Evolutionary conservation across 2,888 invertebrate genomes (phyloP).

Genomic region (Epirrhoe alternata): DNA sequence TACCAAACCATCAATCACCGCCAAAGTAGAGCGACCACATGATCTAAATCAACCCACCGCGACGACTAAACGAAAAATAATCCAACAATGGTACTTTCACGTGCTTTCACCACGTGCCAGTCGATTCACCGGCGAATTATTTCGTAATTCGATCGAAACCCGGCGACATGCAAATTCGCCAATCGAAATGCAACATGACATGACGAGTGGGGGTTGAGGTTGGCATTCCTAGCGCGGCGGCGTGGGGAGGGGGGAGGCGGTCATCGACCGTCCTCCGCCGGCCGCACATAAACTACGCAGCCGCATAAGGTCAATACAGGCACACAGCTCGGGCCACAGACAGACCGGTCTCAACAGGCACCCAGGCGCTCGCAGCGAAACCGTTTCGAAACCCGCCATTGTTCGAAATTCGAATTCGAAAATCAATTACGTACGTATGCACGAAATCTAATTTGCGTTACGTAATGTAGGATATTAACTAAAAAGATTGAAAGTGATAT

Average conservation of each 20-base stretch:
- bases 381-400: conserved; percentile 73
- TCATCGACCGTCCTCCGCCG: conserved; percentile 83
- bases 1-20: conserved; percentile 49
- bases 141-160: conserved; percentile 57
- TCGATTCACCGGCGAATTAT: conserved; percentile 44
- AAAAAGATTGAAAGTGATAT: conserved; percentile 61
- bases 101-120: conserved; percentile 62
- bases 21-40: conserved; percentile 48
- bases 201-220: conserved; percentile 61
- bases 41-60: conserved; percentile 51
- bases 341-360: conserved; percentile 50
- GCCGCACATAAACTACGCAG: conserved; percentile 81
- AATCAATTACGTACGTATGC: conserved; percentile 74
- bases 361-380: conserved; percentile 41
- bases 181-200: conserved; percentile 78
- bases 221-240: conserved; percentile 74
- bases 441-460: conserved; percentile 71
- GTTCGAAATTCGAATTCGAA: conserved; percentile 70
- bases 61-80: conserved; percentile 48
- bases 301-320: conserved; percentile 81
- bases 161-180: conserved; percentile 76
- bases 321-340: conserved; percentile 54
- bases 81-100: conserved; percentile 50
- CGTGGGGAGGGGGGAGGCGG: conserved; percentile 60
- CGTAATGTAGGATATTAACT: conserved; percentile 65